phyloP scores from a whole-genome alignment of 2,113 vertebrate genomes.

The Centropus bengalensis region DNA sequence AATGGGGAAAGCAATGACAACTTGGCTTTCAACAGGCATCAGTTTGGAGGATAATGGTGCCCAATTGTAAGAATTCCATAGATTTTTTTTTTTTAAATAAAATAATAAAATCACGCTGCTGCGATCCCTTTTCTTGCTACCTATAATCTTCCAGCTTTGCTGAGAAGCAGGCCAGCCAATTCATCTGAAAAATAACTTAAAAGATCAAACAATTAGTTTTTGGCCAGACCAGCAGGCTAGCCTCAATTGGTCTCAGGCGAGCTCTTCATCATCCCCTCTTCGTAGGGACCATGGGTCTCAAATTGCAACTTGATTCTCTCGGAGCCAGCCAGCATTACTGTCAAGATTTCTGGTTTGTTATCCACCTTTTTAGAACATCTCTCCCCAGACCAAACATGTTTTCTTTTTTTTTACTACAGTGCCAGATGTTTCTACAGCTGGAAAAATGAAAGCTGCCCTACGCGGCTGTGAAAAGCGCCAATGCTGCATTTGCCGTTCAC shows the following conservation, averaged over 20 bases:
- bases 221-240: not conserved
- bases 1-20: not conserved
- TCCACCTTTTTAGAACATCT: not conserved
- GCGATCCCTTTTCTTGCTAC: not conserved
- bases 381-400: not conserved
- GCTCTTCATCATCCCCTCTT: not conserved
- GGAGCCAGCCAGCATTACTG: not conserved
- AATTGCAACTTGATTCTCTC: not conserved
- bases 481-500: rapidly evolving
- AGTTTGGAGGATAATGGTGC: not conserved
- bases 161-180: not conserved
- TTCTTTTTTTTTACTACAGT: not conserved
- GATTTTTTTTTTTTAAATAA: not conserved
- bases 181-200: not conserved
- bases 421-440: not conserved
- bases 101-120: not conserved
- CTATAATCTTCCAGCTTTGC: not conserved
- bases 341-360: not conserved
- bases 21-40: not conserved
- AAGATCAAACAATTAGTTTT: not conserved
- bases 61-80: not conserved
- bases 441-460: not conserved
- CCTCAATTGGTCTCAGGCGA: not conserved
- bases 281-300: not conserved
- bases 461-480: not conserved